phyloP scores from a whole-genome alignment of 2,888 invertebrate genomes.

The Suillia variegata region DNA sequence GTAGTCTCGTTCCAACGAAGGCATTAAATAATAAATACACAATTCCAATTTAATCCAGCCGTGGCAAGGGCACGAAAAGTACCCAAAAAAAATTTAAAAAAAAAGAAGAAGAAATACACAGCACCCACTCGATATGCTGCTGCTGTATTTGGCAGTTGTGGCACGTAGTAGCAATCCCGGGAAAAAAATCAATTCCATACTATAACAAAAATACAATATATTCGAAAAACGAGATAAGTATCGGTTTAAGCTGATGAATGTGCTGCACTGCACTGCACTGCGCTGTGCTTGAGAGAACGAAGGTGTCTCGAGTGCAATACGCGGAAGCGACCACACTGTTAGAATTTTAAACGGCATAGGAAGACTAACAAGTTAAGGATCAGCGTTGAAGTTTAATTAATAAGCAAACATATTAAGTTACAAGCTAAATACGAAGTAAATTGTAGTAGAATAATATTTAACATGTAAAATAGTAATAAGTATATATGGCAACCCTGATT shows the following conservation, averaged over 20 bases:
- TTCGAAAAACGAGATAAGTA: slow-evolving; percentile 1
- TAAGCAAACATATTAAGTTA: no score
- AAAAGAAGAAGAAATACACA: no score
- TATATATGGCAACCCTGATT: no score
- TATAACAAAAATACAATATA: not conserved
- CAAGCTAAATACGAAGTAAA: no score
- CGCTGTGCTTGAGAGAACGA: not conserved
- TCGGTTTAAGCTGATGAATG: not conserved
- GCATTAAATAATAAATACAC: slow-evolving; percentile 4
- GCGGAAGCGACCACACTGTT: not conserved
- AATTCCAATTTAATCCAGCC: not conserved
- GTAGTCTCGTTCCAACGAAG: no score
- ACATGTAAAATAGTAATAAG: no score
- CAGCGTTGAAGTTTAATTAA: no score
- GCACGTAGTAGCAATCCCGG: not conserved
- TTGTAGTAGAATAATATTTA: no score
- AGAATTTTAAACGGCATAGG: no score
- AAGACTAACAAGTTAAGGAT: no score
- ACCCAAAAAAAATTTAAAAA: not conserved
- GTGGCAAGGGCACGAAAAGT: not conserved
- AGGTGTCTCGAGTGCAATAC: not conserved
- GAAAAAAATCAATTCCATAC: slow-evolving; percentile 5
- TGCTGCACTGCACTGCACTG: no score
- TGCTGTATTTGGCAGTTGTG: not conserved
- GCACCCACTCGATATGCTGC: no score